Conservation (phyloP, 2,113 vertebrate genomes). For the Petroica traversi region DNA sequence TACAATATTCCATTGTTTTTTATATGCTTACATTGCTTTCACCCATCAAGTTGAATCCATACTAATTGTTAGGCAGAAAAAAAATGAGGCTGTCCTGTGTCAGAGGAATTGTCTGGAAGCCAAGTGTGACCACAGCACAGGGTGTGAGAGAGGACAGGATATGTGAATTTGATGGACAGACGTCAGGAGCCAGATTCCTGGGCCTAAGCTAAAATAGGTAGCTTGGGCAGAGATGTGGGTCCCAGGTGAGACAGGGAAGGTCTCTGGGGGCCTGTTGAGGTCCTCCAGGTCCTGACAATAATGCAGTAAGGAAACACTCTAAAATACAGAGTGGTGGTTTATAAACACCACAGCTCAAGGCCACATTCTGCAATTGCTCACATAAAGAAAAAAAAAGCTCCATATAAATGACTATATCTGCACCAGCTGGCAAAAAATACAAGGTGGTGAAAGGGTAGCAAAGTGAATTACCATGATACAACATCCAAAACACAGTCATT, state of each 20-base stretch:
- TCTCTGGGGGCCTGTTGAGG: neutral
- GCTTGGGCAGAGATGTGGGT: neutral
- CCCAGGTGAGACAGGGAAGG: neutral
- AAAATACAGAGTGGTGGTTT: neutral
- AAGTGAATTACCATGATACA: neutral
- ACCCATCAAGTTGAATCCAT: neutral
- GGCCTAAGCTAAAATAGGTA: rapidly evolving
- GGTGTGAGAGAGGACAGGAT: neutral
- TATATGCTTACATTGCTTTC: neutral
- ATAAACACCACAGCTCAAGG: neutral
- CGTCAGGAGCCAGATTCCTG: neutral
- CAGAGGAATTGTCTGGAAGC: neutral
- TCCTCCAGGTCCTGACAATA: neutral
- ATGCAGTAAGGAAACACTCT: neutral
- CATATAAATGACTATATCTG: neutral
- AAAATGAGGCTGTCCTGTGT: neutral
- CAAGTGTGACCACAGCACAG: neutral
- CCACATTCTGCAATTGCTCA: neutral
- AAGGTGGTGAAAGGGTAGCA: neutral
- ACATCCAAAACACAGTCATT: neutral
- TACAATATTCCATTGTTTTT: neutral
- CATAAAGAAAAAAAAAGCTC: neutral
- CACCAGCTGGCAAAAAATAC: neutral
- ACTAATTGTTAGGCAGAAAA: neutral
- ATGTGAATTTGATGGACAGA: neutral